These are phyloP conservation scores for Caenorhabditis wallacei DNA, from an alignment of 2,888 invertebrate species.

Conservation along the genomic window DNA sequence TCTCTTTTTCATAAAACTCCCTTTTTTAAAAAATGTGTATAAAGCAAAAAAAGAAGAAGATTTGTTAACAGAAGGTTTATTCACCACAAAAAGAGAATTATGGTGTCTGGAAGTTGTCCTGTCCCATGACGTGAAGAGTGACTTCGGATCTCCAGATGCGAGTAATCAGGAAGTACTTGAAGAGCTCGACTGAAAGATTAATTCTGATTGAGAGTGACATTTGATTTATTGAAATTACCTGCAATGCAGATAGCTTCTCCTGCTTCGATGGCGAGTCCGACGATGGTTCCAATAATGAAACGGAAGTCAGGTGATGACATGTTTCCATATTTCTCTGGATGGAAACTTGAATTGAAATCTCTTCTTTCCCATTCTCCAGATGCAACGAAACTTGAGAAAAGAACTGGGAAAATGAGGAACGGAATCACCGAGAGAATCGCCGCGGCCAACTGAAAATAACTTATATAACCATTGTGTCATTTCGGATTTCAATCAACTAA, in stretches of 20 bases:
- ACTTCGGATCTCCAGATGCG: conserved; percentile 20
- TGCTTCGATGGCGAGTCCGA: conserved; percentile 18
- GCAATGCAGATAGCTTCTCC: conserved; percentile 32
- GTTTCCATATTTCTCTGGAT: conserved; percentile 28
- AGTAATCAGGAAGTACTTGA: conserved; percentile 38
- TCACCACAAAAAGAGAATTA: conserved; percentile 14
- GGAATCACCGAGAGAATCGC: conserved; percentile 30
- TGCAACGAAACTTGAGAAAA: conserved; percentile 21
- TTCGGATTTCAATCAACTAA: neutral
- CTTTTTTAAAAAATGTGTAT: too few relatives aligned
- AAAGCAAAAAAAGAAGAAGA: neutral
- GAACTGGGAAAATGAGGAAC: conserved; percentile 26
- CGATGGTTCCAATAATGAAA: conserved; percentile 26
- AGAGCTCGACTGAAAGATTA: conserved; percentile 33
- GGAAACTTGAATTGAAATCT: conserved; percentile 13
- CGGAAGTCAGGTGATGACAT: conserved; percentile 25
- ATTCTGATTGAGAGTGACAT: neutral
- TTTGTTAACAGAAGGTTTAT: conserved; percentile 42
- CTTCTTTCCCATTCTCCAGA: conserved; percentile 35
- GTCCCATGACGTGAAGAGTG: neutral
- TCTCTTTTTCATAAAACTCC: too few relatives aligned
- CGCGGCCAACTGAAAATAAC: conserved; percentile 9
- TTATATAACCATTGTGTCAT: neutral
- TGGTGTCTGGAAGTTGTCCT: conserved; percentile 19
- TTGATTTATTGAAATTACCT: conserved; percentile 9